Evolutionary conservation across 2,888 invertebrate species (phyloP).

Genomic region (Oegoconia quadripuncta): DNA sequence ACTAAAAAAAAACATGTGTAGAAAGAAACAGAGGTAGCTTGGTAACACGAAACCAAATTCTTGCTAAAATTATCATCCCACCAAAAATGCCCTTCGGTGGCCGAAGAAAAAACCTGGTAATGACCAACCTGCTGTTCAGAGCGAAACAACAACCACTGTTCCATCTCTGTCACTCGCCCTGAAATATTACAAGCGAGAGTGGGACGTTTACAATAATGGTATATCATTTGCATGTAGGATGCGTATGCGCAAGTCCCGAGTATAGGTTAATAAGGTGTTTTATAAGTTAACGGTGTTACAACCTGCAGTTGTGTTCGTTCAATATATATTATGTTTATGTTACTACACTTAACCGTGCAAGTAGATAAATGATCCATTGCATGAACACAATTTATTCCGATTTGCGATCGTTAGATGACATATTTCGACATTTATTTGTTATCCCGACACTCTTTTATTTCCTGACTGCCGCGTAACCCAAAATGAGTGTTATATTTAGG

Average conservation of each 20-base stretch:
- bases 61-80: slow-evolving; percentile 1
- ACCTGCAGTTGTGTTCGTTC: background rate
- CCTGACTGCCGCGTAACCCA: too few species aligned
- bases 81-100: slow-evolving; percentile 12
- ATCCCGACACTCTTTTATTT: too few species aligned
- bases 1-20: too few species aligned
- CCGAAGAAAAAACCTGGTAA: slow-evolving; percentile 2
- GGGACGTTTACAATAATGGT: slow-evolving; percentile 1
- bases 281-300: slow-evolving; percentile 2
- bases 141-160: background rate
- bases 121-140: background rate
- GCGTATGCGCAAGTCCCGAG: slow-evolving; percentile 13
- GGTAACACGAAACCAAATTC: slow-evolving; percentile 3
- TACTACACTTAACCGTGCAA: too few species aligned
- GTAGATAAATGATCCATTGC: too few species aligned
- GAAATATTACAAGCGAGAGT: background rate
- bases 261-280: slow-evolving; percentile 11
- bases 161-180: background rate
- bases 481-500: too few species aligned
- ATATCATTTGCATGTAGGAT: slow-evolving; percentile 22
- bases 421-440: too few species aligned
- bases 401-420: too few species aligned
- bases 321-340: too few species aligned
- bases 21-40: too few species aligned
- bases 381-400: too few species aligned